These are phyloP conservation scores for Trachelus stipa DNA, from an alignment of 2,888 invertebrate genomes.

Conservation along the genomic window DNA sequence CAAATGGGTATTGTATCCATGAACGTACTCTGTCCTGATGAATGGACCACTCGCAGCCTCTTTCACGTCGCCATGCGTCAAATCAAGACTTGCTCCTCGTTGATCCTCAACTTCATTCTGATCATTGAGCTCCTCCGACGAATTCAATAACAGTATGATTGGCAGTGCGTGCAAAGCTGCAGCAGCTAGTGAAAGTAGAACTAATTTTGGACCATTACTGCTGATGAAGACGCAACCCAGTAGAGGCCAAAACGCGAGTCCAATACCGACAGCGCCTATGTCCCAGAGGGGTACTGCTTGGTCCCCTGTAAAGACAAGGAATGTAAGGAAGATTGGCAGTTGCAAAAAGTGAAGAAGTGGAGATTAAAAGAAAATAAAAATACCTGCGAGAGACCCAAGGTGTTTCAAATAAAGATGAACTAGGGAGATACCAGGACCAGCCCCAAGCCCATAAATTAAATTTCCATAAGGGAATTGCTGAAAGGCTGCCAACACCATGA, in stretches of 20 bases:
- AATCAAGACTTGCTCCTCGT: background rate
- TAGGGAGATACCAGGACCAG: constrained; percentile 8
- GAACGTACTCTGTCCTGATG: background rate
- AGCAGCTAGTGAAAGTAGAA: constrained; percentile 10
- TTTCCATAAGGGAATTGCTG: constrained; percentile 5
- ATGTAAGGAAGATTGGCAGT: background rate
- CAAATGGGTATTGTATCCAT: background rate
- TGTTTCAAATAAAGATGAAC: constrained; percentile 15
- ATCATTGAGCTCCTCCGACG: background rate
- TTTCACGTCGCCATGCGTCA: background rate
- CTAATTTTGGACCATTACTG: constrained; percentile 2
- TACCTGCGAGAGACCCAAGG: constrained; percentile 13
- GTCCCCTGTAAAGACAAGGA: constrained; percentile 4
- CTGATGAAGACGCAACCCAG: constrained; percentile 11
- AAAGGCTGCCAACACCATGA: constrained; percentile 11
- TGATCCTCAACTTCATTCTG: background rate
- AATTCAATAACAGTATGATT: constrained; percentile 4
- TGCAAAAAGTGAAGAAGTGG: too few relatives aligned
- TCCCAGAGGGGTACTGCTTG: constrained; percentile 3
- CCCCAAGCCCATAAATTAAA: constrained; percentile 12
- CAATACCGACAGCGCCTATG: constrained; percentile 10
- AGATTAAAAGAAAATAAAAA: background rate
- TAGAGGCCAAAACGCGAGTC: constrained; percentile 16
- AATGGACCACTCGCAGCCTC: background rate
- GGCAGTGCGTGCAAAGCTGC: constrained; percentile 16